Base-by-base conservation (phyloP, 2,113 vertebrate genomes). In the Otocyon megalotis region DNA sequence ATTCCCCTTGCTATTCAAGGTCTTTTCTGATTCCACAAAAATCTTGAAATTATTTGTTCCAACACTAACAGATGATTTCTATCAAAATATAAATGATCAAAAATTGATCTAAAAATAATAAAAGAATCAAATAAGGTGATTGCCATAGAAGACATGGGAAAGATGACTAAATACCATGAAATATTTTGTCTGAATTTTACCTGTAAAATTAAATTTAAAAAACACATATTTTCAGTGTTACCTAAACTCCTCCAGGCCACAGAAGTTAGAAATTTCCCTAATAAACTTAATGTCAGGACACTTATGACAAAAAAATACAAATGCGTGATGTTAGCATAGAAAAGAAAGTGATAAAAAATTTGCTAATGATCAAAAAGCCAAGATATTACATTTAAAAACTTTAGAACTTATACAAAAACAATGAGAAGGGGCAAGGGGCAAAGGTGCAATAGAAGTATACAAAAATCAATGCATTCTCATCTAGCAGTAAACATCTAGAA, bases 401-500 rank as follows among this genome's bases (percentile, higher is more conserved):
- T 97, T 48, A 80, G 22, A 92, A 76, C 63, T 65, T 94, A 48
- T n/a, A 48, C 9, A 84, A 91, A 89, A 84, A 82, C 77, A 88
- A n/a, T 84, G 35, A 32, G 48, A 48, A 69, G 48, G 1, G 37
- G 4, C 35, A 74, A 81, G 48, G 30, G 37, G 4, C 35, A 74
- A 81, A 35, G 30, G 9, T 86, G 62, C 5, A 43, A 72, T 32
- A 26, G 16, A 88, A 65, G 79, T 30, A 13, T n/a, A 26, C 4
- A 65, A 54, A 91, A 88, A 60, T 22, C 37, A 30, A 7, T n/a
- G 65, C 7, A 10, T 65, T 92, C 8, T 90, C 17, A 74, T 79
- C 54, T 53, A 80, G 30, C 22, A 17, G 5, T 92, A 80, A 19
- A 12, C 2, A 50, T 20, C 20, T 43, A 80, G 11, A 92, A 85